A percentile compares a stretch with the other conserved stretches of the same genome.
Evolutionary conservation across 2,888 invertebrate species (phyloP).

Genomic region (Ryuthela nishihirai): DNA sequence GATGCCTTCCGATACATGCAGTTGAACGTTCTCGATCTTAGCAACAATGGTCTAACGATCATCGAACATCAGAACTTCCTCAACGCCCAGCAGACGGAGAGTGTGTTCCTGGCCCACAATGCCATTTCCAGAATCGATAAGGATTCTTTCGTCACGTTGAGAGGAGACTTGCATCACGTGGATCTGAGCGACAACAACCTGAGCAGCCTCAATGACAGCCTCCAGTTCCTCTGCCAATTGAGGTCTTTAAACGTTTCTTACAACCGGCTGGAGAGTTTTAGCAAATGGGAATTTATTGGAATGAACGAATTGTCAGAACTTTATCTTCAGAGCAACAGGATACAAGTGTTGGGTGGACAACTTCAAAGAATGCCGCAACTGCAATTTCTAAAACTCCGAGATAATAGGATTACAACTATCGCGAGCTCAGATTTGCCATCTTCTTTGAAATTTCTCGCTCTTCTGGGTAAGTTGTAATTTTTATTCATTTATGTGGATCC

Average conservation of each 20-base stretch:
- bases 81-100: not conserved
- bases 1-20: conserved; percentile 12
- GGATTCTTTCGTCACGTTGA: not conserved
- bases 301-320: conserved; percentile 27
- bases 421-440: conserved; percentile 4
- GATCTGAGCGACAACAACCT: conserved; percentile 18
- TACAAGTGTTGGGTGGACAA: conserved; percentile 1
- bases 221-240: conserved; percentile 8
- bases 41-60: not conserved
- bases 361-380: conserved; percentile 6
- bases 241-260: conserved; percentile 15
- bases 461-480: no score
- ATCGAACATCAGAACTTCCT: not conserved
- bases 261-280: conserved; percentile 11
- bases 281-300: conserved; percentile 19
- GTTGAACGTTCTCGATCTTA: conserved; percentile 11
- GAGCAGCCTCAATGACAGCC: conserved; percentile 6
- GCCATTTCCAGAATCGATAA: not conserved
- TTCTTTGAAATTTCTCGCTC: no score
- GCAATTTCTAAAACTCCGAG: conserved; percentile 12
- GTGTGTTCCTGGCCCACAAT: not conserved
- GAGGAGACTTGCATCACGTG: conserved; percentile 10
- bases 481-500: no score
- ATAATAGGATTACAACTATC: conserved; percentile 15
- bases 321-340: conserved; percentile 12